Conservation (phyloP, 2,888 invertebrate genomes). For the Sceliomorpha sp. region DNA sequence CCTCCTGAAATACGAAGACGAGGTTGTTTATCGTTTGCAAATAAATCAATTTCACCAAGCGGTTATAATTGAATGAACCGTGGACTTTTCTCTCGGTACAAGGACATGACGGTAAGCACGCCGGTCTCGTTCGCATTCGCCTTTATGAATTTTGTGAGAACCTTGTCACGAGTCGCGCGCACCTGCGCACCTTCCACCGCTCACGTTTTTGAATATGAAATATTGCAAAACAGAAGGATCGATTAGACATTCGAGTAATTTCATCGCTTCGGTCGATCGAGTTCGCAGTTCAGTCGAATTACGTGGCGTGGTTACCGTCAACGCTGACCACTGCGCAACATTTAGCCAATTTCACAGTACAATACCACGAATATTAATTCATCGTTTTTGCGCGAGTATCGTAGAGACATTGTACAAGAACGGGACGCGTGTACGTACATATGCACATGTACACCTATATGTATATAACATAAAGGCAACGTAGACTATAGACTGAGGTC, state of each 20-base stretch:
- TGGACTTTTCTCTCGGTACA: slow-evolving; percentile 37
- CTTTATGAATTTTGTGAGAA: too few species aligned
- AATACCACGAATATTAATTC: slow-evolving; percentile 58
- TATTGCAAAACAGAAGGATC: too few species aligned
- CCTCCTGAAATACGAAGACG: slow-evolving; percentile 43
- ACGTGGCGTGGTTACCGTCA: slow-evolving; percentile 62
- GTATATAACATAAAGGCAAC: slow-evolving; percentile 37
- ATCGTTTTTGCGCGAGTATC: slow-evolving; percentile 57
- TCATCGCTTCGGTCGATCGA: slow-evolving; percentile 27
- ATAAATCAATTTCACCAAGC: slow-evolving; percentile 19
- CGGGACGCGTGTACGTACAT: slow-evolving; percentile 31
- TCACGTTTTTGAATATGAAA: too few species aligned
- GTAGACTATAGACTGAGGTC: slow-evolving; percentile 46
- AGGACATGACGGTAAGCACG: slow-evolving; percentile 25
- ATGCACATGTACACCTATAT: slow-evolving; percentile 31
- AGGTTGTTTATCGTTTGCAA: slow-evolving; percentile 15
- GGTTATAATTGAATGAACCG: slow-evolving; percentile 46
- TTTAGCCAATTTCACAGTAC: slow-evolving; percentile 73
- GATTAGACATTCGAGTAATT: slow-evolving; percentile 11
- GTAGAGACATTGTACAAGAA: slow-evolving; percentile 46
- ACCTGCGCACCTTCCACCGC: too few species aligned
- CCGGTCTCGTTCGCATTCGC: slow-evolving; percentile 2
- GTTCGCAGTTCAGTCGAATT: slow-evolving; percentile 34
- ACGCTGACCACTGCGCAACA: slow-evolving; percentile 77
- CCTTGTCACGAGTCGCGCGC: too few species aligned